phyloP scores from a whole-genome alignment of 2,113 vertebrate species.

The Piliocolobus tephrosceles region DNA sequence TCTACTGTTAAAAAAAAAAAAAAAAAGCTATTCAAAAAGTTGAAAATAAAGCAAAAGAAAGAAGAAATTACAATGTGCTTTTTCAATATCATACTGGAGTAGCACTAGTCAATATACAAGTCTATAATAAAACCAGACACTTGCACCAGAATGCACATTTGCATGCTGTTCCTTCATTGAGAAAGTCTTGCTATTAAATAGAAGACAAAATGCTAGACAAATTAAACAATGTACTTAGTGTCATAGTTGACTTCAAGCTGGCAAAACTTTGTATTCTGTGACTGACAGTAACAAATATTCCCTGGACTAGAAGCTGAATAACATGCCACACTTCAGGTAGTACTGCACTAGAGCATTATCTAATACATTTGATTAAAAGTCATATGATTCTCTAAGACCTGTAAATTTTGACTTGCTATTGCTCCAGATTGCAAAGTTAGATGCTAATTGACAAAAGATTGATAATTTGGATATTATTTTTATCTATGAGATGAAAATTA shows the following conservation, averaged over 20 bases:
- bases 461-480: not conserved
- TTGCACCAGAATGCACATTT: not conserved
- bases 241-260: not conserved
- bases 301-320: not conserved
- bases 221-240: not conserved
- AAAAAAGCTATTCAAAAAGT: not conserved
- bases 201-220: not conserved
- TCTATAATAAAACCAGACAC: not conserved
- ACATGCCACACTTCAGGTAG: not conserved
- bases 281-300: not conserved
- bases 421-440: not conserved
- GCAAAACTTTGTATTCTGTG: not conserved
- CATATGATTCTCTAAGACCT: not conserved
- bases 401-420: not conserved
- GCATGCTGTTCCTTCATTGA: not conserved
- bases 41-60: not conserved
- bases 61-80: not conserved
- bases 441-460: not conserved
- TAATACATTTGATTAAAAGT: not conserved
- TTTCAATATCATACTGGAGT: not conserved
- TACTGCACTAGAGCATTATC: not conserved
- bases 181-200: not conserved
- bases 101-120: not conserved
- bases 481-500: not conserved
- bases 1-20: not conserved